Evolutionary conservation across 1,140 invertebrate genomes (phyloP).

Genomic region (Saccostrea glomerata): DNA sequence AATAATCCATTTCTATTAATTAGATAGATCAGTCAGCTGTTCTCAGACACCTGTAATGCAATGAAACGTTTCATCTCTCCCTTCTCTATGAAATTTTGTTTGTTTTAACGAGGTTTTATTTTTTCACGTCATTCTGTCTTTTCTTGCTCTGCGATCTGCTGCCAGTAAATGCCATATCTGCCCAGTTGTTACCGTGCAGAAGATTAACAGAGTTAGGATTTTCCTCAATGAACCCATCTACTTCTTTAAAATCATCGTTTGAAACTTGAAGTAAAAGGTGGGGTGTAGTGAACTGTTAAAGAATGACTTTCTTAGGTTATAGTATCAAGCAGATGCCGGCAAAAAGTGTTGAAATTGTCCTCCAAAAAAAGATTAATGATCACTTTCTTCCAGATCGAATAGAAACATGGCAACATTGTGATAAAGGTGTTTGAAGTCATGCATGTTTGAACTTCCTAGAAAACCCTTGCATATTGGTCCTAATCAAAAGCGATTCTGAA

Average conservation of each 20-base stretch:
- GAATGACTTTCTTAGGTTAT: neutral
- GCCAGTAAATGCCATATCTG: conserved; percentile 2
- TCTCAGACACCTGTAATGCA: neutral
- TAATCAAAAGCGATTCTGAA: neutral
- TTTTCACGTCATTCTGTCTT: conserved; percentile 3
- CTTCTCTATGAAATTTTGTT: neutral
- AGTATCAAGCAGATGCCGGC: neutral
- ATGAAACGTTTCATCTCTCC: neutral
- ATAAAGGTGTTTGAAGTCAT: conserved; percentile 10
- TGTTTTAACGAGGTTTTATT: conserved; percentile 15
- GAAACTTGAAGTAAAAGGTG: neutral
- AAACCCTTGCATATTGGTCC: neutral
- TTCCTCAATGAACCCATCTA: neutral
- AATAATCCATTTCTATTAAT: conserved; percentile 2
- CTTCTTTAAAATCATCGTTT: neutral
- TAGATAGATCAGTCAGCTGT: neutral
- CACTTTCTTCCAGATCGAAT: neutral
- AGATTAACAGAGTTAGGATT: conserved; percentile 11
- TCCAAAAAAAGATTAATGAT: conserved; percentile 32
- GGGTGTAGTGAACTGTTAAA: neutral
- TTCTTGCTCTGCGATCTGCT: neutral
- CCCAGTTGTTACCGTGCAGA: neutral
- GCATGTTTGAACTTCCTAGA: conserved; percentile 20
- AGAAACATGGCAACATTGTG: conserved; percentile 7
- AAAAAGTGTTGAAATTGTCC: conserved; percentile 30